phyloP scores from a whole-genome alignment of 2,113 vertebrate species.

The Cololabis saira region DNA sequence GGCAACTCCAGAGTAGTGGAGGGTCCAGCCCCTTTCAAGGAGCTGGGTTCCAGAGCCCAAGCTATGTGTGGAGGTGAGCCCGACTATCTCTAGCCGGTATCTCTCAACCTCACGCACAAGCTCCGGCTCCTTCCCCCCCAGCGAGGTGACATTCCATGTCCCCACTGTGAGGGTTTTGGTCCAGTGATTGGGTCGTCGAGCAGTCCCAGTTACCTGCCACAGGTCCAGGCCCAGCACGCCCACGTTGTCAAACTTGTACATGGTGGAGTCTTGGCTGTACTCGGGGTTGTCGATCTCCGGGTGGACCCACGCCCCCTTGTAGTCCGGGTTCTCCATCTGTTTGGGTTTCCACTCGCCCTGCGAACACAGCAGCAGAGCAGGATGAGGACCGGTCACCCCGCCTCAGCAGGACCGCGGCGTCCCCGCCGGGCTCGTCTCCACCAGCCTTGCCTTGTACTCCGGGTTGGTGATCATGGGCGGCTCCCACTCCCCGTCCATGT shows the following conservation, averaged over 20 bases:
- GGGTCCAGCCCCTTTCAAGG: too few species aligned
- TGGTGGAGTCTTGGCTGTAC: constrained; percentile 64
- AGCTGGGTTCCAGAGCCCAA: too few species aligned
- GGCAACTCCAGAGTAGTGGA: too few species aligned
- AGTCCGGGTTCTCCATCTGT: constrained; percentile 81
- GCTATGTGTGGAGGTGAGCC: too few species aligned
- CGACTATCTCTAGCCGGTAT: too few species aligned
- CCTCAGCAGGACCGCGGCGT: neutral
- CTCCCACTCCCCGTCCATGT: constrained; percentile 83
- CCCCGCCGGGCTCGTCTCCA: neutral
- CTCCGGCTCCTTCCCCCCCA: too few species aligned
- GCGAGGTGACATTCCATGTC: too few species aligned
- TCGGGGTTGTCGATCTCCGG: constrained; percentile 81
- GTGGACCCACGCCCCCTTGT: constrained; percentile 85
- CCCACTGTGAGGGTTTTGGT: too few species aligned
- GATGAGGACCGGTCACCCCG: neutral
- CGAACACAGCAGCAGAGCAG: neutral
- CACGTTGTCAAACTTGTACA: constrained; percentile 84
- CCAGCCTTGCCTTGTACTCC: constrained; percentile 78
- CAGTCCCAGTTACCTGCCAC: constrained; percentile 92
- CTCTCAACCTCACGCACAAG: too few species aligned
- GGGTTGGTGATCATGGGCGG: constrained; percentile 82
- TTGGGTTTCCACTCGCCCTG: constrained; percentile 85
- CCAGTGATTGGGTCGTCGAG: too few species aligned
- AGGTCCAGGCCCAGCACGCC: constrained; percentile 85